Evolutionary conservation across 1,140 invertebrate genomes (phyloP).

Genomic region (Tetramorium parvispinum): DNA sequence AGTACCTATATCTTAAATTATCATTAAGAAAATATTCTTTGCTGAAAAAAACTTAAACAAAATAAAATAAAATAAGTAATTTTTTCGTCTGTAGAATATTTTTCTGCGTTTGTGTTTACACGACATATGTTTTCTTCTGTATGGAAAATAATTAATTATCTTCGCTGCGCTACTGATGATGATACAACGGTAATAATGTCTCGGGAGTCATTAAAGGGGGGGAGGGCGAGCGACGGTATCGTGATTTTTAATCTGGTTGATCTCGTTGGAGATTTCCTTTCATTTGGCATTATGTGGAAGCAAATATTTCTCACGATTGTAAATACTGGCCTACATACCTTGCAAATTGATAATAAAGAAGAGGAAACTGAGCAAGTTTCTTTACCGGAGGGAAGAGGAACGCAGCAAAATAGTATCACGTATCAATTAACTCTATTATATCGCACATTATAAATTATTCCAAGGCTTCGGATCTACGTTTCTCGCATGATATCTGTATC

Average conservation of each 20-base stretch:
- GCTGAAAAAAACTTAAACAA: too few relatives aligned
- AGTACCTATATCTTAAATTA: too few relatives aligned
- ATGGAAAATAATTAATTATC: conserved; percentile 1
- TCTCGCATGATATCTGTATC: neutral
- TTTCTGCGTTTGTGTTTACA: neutral
- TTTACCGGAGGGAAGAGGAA: neutral
- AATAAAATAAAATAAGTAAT: too few relatives aligned
- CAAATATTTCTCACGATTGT: conserved; percentile 10
- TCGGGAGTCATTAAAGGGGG: neutral
- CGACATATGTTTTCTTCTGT: neutral
- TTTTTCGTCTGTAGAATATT: too few relatives aligned
- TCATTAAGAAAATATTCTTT: too few relatives aligned
- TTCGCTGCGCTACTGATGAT: neutral
- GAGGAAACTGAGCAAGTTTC: neutral
- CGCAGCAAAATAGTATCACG: conserved; percentile 1
- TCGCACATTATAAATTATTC: conserved; percentile 52
- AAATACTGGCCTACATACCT: conserved; percentile 1
- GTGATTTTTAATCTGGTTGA: conserved; percentile 7
- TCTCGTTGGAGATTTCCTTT: neutral
- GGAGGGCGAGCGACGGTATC: neutral
- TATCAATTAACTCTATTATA: conserved; percentile 52
- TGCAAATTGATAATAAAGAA: conserved; percentile 34
- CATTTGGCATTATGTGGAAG: neutral
- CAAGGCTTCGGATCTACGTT: conserved; percentile 27
- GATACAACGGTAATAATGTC: neutral